Percentiles rank a stretch among this genome's conserved stretches.
phyloP scores from a whole-genome alignment of 2,113 vertebrate species.

The Tapirus terrestris region DNA sequence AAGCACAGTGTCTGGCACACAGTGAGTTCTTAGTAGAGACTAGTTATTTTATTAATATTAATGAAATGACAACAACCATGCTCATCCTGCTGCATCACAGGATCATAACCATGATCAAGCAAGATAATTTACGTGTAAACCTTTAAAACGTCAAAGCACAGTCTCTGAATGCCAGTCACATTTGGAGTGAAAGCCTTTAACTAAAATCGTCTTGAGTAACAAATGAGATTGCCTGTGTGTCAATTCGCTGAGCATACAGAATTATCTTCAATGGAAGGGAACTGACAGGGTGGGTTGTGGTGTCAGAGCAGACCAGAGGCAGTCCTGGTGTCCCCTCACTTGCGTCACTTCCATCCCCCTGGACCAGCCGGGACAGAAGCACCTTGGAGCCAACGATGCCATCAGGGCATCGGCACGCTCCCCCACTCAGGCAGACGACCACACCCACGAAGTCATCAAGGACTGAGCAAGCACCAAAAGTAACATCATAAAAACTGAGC shows the following conservation, averaged over 20 bases:
- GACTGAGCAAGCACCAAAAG: neutral
- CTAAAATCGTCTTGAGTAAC: neutral
- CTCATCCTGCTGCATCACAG: neutral
- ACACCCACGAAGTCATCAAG: neutral
- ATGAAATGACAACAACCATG: no score
- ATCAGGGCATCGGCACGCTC: accelerated
- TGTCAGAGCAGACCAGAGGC: neutral
- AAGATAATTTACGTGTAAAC: neutral
- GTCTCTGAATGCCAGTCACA: neutral
- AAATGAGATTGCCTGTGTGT: neutral
- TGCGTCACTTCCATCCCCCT: neutral
- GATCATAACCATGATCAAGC: neutral
- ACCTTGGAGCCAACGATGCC: accelerated
- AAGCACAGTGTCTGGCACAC: neutral
- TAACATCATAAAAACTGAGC: neutral
- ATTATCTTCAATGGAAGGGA: neutral
- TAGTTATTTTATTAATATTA: no score
- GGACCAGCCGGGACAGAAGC: neutral
- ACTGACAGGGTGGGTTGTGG: accelerated
- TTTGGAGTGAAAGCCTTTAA: neutral
- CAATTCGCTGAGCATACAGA: neutral
- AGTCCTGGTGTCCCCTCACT: neutral
- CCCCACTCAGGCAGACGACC: no score
- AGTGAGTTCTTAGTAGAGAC: neutral
- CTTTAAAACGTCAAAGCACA: neutral